Percentiles rank a stretch among this genome's conserved stretches.
Conservation (phyloP, 2,888 invertebrate genomes). For the Pegoplata infirma region DNA sequence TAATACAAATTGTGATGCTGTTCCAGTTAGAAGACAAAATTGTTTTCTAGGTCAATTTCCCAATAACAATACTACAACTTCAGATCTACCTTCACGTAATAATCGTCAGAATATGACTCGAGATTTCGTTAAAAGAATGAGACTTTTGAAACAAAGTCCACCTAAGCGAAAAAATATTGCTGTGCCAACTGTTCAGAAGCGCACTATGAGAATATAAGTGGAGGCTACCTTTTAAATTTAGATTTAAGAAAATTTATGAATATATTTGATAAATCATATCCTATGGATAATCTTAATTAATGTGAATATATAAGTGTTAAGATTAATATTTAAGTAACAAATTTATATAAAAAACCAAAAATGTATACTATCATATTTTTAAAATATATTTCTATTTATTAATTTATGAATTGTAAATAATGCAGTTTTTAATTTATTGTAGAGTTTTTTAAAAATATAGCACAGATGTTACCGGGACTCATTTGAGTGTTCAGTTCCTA, state of each 20-base stretch:
- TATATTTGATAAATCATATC: background rate
- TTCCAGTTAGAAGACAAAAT: conserved; percentile 74
- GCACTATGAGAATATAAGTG: conserved; percentile 48
- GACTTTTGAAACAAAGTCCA: conserved; percentile 29
- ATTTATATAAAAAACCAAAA: background rate
- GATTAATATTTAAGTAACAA: background rate
- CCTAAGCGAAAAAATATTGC: conserved; percentile 36
- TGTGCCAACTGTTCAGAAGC: conserved; percentile 18
- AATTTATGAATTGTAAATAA: no score
- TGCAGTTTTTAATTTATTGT: no score
- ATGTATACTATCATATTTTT: background rate
- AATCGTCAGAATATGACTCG: conserved; percentile 18
- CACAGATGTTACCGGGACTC: no score
- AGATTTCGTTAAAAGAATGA: conserved; percentile 17
- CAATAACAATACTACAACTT: conserved; percentile 8
- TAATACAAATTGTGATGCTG: conserved; percentile 52
- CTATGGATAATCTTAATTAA: background rate
- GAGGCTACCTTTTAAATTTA: background rate
- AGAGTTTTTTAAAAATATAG: no score
- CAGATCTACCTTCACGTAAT: no score
- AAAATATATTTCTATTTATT: background rate
- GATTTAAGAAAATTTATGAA: background rate
- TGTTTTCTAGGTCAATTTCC: conserved; percentile 73
- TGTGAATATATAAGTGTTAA: background rate
- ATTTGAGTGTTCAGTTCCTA: no score